These are phyloP conservation scores for Carterocephalus palaemon DNA, from an alignment of 2,888 invertebrate genomes.

Conservation along the genomic window DNA sequence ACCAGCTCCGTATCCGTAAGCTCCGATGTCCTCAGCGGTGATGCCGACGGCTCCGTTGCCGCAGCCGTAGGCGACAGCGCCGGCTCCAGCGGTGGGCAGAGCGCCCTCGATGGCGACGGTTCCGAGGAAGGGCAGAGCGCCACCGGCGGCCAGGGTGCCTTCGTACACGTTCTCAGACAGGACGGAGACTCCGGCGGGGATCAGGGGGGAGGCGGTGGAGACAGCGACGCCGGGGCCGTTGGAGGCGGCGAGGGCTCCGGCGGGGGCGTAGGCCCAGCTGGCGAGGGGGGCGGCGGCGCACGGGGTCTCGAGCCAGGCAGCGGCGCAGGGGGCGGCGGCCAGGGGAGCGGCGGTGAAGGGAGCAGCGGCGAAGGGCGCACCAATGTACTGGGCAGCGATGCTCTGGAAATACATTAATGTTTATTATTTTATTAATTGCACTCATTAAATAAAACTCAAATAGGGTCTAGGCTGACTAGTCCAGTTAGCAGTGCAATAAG, in stretches of 20 bases:
- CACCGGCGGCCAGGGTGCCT: slow-evolving; percentile 30
- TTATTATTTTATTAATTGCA: too few species aligned
- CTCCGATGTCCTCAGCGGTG: slow-evolving; percentile 31
- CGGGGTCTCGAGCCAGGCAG: slow-evolving; percentile 24
- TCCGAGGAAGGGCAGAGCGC: slow-evolving; percentile 33
- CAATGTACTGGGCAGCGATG: slow-evolving; percentile 21
- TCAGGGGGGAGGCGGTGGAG: slow-evolving; percentile 40
- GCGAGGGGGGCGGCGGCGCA: too few species aligned
- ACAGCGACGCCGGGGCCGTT: slow-evolving; percentile 28
- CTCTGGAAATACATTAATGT: too few species aligned
- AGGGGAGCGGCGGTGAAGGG: background rate
- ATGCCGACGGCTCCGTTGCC: slow-evolving; percentile 37
- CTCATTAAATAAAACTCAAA: too few species aligned
- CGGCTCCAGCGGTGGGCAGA: slow-evolving; percentile 42
- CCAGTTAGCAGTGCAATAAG: too few species aligned
- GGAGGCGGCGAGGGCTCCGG: slow-evolving; percentile 31
- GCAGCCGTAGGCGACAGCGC: slow-evolving; percentile 38
- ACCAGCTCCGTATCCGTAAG: slow-evolving; percentile 9
- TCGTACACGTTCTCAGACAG: slow-evolving; percentile 46
- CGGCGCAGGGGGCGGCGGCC: slow-evolving; percentile 14
- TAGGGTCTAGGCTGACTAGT: too few species aligned
- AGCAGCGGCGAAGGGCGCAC: background rate
- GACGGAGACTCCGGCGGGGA: slow-evolving; percentile 42
- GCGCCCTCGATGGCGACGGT: slow-evolving; percentile 39
- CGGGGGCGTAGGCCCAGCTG: too few species aligned